A percentile compares a stretch with the other conserved stretches of the same genome.
Conservation (phyloP, 1,140 invertebrate genomes). For the Sarcophaga peregrina region DNA sequence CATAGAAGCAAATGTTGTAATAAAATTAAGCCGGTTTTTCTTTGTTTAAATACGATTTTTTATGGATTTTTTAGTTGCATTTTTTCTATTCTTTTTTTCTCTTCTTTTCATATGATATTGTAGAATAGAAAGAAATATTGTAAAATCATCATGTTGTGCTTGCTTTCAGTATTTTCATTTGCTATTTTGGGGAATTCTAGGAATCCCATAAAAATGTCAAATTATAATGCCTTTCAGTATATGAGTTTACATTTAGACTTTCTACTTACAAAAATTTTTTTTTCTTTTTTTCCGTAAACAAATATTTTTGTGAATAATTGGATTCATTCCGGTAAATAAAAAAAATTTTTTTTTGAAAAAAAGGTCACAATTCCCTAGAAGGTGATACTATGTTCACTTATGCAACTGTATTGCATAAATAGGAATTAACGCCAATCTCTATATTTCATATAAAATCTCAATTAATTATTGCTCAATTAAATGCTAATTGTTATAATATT, state of each 20-base stretch:
- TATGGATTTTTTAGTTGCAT: background rate
- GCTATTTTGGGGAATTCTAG: background rate
- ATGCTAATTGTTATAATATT: no score
- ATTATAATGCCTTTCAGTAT: background rate
- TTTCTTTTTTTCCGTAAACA: no score
- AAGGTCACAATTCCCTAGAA: no score
- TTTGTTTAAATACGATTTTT: background rate
- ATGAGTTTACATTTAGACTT: background rate
- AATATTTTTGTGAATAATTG: no score
- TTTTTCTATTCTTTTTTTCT: background rate
- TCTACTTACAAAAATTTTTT: no score
- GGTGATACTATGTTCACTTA: no score
- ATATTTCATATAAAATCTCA: no score
- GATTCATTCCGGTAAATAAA: no score
- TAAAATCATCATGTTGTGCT: slow-evolving; percentile 5
- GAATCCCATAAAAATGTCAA: slow-evolving; percentile 2
- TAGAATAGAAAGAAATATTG: background rate
- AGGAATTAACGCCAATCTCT: no score
- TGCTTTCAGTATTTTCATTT: background rate
- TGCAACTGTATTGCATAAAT: no score
- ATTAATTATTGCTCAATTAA: no score
- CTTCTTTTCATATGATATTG: background rate
- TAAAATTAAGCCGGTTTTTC: background rate
- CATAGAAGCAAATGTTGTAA: background rate
- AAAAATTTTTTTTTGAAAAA: no score